Evolutionary conservation across 2,113 vertebrate species (phyloP).

Genomic region (Oostethus manadensis): DNA sequence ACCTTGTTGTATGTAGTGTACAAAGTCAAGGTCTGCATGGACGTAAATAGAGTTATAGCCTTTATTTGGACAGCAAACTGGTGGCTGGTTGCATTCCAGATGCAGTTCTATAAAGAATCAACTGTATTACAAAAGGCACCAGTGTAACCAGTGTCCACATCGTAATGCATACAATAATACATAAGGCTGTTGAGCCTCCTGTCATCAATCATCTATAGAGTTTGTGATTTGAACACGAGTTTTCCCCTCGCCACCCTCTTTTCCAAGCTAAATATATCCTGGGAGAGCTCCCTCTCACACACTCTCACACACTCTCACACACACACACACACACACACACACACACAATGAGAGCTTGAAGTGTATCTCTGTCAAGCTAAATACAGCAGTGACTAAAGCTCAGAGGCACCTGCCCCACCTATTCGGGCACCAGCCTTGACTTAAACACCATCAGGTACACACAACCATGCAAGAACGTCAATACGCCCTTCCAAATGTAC

Average conservation of each 20-base stretch:
- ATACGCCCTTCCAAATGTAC: background rate
- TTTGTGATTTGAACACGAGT: conserved; percentile 7
- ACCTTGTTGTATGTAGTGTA: too few relatives aligned
- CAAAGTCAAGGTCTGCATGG: too few relatives aligned
- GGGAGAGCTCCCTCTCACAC: conserved; percentile 24
- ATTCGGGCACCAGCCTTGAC: conserved; percentile 20
- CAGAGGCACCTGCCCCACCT: conserved; percentile 40
- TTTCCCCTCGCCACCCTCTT: conserved; percentile 23
- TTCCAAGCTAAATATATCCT: conserved; percentile 56
- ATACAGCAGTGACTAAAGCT: conserved; percentile 51
- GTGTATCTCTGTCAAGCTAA: conserved; percentile 51
- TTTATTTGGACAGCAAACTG: too few relatives aligned
- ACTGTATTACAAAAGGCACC: too few relatives aligned
- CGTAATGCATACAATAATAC: too few relatives aligned
- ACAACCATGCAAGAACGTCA: conserved; percentile 1
- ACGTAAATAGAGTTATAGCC: too few relatives aligned
- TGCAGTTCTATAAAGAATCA: too few relatives aligned
- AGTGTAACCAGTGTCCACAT: too few relatives aligned
- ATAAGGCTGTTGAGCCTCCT: too few relatives aligned
- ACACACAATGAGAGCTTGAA: conserved; percentile 30
- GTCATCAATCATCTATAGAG: background rate
- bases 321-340: too few relatives aligned
- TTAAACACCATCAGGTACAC: conserved; percentile 21
- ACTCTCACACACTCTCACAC: background rate
- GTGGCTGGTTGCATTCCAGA: too few relatives aligned